Base-by-base conservation (phyloP, 2,797 vertebrate species). In the Myotis vivesi region DNA sequence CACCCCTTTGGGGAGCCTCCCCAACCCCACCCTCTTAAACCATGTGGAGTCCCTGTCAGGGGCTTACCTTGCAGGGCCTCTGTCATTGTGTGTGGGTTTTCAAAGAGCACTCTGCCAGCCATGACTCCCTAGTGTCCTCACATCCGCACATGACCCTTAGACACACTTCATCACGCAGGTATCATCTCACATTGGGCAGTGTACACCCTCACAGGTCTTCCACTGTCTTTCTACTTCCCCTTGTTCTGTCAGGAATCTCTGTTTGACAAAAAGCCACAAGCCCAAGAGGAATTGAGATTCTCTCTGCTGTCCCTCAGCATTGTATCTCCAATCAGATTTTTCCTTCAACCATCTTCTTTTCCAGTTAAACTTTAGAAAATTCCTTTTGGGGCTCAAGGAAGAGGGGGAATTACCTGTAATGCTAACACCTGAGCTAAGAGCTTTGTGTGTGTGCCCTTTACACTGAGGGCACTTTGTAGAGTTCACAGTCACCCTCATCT, bases 331-430 rank as follows among this genome's bases (percentile, higher is more conserved):
- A 33, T 51, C 49, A 89, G 12, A 33, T 84, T 57, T 85, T 91
- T 91, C 69, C 66, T 73, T 20, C 69, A 4, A 44, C 17, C 4
- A 15, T 51, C 41, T 55, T 49, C 53, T 88, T 96, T 92, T 55
- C 64, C 15, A n/a, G n/a, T 91, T 92, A 91, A 91, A 55, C 49
- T 76, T 92, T 79, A 79, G 77, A 51, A 83, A 38, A 89, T 25
- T 62, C n/a, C 16, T 87, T 49, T 57, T 41, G 33, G 28, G 44
- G 30, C 41, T 84, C 23, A 75, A 15, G 22, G 51, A 15, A 51
- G 12, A 59, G n/a, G 3, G 41, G 2, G 71, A 49, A 9, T 62
- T 57, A 53, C 28, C 20, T 89, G 8, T 83, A 82, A 82, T 92
- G 38, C 69, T 59, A 17, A 81, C 38, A 51, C 55, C 59, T 71